Evolutionary conservation across 2,888 invertebrate species (phyloP).

Genomic region (Meta bourneti): DNA sequence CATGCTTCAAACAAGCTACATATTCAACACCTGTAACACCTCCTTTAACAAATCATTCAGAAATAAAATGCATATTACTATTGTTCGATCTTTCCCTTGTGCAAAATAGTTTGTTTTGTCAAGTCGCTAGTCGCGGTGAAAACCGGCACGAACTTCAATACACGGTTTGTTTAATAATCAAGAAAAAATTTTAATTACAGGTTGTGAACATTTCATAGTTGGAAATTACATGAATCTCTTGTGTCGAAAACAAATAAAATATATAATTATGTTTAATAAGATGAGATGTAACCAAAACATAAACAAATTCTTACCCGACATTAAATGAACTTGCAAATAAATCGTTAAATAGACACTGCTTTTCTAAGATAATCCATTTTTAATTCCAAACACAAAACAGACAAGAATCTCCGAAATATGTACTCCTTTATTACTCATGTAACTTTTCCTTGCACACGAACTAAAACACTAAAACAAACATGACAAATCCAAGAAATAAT

Average conservation of each 20-base stretch:
- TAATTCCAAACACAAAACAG: conserved; percentile 31
- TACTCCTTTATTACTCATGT: not conserved
- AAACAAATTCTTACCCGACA: conserved; percentile 54
- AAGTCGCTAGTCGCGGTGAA: not conserved
- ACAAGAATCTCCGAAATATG: conserved; percentile 13
- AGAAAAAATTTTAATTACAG: not conserved
- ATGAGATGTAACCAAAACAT: not conserved
- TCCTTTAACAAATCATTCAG: no score
- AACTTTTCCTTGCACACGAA: conserved; percentile 1
- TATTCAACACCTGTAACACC: no score
- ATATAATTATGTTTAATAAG: no score
- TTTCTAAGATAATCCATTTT: conserved; percentile 66
- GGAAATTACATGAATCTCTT: no score
- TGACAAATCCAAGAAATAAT: conserved; percentile 50
- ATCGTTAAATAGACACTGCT: conserved; percentile 20
- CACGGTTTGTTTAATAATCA: not conserved
- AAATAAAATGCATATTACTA: no score
- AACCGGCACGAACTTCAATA: conserved; percentile 1
- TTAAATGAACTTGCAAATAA: conserved; percentile 38
- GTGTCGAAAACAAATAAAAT: no score
- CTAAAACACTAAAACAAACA: conserved; percentile 51
- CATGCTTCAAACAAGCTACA: no score
- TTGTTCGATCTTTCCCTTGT: no score
- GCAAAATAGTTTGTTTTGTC: no score
- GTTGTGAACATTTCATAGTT: not conserved